Evolutionary conservation across 2,113 vertebrate genomes (phyloP).

Genomic region (Siphamia tubifer): DNA sequence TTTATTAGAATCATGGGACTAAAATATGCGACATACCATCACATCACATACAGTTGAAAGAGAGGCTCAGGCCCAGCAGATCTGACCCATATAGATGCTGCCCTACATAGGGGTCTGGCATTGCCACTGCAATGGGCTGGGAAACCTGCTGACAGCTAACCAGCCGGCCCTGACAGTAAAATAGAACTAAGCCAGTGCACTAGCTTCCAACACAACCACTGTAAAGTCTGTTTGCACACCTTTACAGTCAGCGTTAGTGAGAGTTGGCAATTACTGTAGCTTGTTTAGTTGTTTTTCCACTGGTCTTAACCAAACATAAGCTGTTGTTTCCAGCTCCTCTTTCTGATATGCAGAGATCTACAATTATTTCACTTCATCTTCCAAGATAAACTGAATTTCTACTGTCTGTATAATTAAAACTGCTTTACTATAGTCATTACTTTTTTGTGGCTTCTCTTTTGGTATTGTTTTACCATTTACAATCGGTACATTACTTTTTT

Average conservation of each 20-base stretch:
- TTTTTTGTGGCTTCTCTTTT: too few species aligned
- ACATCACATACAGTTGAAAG: conserved; percentile 24
- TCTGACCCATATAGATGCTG: conserved; percentile 75
- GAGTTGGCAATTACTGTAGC: neutral
- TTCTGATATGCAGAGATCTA: neutral
- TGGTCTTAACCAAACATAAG: neutral
- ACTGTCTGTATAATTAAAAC: too few species aligned
- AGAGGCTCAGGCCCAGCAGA: conserved; percentile 61
- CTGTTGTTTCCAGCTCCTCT: neutral
- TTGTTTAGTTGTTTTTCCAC: neutral
- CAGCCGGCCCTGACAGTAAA: conserved; percentile 18
- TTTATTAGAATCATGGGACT: too few species aligned
- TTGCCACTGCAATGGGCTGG: conserved; percentile 41
- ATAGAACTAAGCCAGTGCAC: neutral
- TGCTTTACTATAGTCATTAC: too few species aligned
- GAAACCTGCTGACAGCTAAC: conserved; percentile 46
- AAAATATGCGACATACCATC: neutral
- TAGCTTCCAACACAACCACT: neutral
- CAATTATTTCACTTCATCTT: neutral
- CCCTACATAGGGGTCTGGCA: conserved; percentile 73
- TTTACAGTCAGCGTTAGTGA: neutral
- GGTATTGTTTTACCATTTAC: too few species aligned
- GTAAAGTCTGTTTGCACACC: neutral
- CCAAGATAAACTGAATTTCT: neutral
- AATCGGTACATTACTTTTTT: too few species aligned